A percentile compares a stretch with the other conserved stretches of the same genome.
Conservation (phyloP, 2,888 invertebrate genomes). For the Cephalotes varians region DNA sequence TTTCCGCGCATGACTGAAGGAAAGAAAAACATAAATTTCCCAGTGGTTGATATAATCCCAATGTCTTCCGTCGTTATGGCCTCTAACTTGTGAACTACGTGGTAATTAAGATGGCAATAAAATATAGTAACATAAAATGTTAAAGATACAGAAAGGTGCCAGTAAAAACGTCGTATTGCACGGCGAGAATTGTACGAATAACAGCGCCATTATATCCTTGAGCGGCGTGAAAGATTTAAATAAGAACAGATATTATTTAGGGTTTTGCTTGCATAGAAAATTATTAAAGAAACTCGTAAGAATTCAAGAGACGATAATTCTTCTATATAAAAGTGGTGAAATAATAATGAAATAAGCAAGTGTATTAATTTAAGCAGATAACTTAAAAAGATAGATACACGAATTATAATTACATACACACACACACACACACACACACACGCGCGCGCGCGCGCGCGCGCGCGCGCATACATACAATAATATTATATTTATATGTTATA, state of each 20-base stretch:
- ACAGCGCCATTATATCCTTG: background rate
- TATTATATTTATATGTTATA: background rate
- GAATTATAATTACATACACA: background rate
- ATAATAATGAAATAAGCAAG: background rate
- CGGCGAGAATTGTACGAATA: background rate
- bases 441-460: too few species aligned
- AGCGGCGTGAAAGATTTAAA: slow-evolving; percentile 23
- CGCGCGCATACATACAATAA: too few species aligned
- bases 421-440: too few species aligned
- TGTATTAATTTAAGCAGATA: background rate
- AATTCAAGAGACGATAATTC: background rate
- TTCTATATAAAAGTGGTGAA: background rate
- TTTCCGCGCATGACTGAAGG: background rate
- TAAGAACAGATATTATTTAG: background rate
- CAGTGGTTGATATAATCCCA: slow-evolving; percentile 50
- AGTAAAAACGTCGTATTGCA: background rate
- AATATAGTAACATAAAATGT: slow-evolving; percentile 49
- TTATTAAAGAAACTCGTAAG: background rate
- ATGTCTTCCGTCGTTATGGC: slow-evolving; percentile 53
- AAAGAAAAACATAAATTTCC: slow-evolving; percentile 57
- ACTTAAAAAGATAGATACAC: background rate
- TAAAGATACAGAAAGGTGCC: slow-evolving; percentile 26
- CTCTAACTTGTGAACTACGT: slow-evolving; percentile 37
- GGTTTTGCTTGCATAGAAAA: background rate
- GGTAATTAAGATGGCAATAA: slow-evolving; percentile 64